Evolutionary conservation across 2,797 vertebrate species (phyloP).

Genomic region (Sandelia bainsii): DNA sequence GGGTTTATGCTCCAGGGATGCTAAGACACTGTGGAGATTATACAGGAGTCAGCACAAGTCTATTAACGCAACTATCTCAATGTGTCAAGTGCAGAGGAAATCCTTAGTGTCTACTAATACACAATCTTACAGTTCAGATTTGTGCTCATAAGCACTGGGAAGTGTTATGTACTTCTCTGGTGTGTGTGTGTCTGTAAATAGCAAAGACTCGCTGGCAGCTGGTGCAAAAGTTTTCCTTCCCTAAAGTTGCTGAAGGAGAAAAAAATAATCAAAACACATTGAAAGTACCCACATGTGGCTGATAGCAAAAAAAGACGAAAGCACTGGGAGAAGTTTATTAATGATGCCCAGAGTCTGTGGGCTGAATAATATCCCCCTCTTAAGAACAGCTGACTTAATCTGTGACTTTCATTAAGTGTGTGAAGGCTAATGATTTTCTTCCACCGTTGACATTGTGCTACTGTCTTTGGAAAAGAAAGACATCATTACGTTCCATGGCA

Average conservation of each 20-base stretch:
- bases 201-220: conserved; percentile 25
- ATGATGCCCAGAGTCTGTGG: conserved; percentile 65
- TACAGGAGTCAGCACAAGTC: conserved; percentile 53
- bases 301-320: conserved; percentile 14
- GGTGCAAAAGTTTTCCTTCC: conserved; percentile 20
- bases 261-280: conserved; percentile 47
- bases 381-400: conserved; percentile 78
- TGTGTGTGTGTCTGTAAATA: not conserved
- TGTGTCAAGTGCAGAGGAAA: conserved; percentile 22
- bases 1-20: conserved; percentile 37
- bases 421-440: conserved; percentile 78
- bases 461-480: conserved; percentile 64
- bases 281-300: conserved; percentile 65
- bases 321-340: conserved; percentile 63
- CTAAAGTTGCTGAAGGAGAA: conserved; percentile 58
- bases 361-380: conserved; percentile 71
- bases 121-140: conserved; percentile 1
- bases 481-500: conserved; percentile 74
- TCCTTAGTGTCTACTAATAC: conserved; percentile 33
- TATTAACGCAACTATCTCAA: conserved; percentile 42
- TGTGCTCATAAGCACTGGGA: conserved; percentile 1
- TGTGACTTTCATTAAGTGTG: conserved; percentile 84
- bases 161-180: conserved; percentile 1
- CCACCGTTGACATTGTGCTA: conserved; percentile 63
- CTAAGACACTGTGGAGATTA: conserved; percentile 39